These are phyloP conservation scores for Alauda arvensis DNA, from an alignment of 2,797 vertebrate species.

Conservation along the genomic window DNA sequence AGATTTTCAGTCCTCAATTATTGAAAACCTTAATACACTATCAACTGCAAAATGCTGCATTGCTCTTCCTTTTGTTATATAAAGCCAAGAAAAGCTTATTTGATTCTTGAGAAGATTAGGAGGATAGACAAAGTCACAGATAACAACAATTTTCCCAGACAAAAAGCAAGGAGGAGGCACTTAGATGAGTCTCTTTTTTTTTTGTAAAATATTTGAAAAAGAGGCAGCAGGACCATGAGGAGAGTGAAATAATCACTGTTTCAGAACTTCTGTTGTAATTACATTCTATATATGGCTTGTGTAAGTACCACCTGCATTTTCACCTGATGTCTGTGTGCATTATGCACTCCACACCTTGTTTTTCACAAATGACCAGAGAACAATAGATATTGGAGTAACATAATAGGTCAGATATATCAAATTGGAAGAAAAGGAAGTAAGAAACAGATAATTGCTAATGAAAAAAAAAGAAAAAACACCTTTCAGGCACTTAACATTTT, in stretches of 20 bases:
- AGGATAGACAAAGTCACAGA: neutral
- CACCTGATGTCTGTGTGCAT: neutral
- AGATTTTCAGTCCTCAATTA: neutral
- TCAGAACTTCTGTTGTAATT: neutral
- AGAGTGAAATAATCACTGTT: neutral
- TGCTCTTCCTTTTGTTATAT: neutral
- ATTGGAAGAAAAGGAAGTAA: neutral
- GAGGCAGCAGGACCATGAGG: neutral
- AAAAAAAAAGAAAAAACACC: neutral
- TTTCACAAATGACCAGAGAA: neutral
- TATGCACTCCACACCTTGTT: neutral
- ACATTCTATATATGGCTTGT: neutral
- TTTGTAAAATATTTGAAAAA: neutral
- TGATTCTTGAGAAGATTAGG: neutral
- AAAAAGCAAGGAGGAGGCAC: neutral
- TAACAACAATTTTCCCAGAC: neutral
- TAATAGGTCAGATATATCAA: neutral
- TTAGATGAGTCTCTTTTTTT: neutral
- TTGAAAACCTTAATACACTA: neutral
- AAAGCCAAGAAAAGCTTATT: neutral
- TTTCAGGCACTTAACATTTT: neutral
- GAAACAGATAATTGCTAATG: neutral
- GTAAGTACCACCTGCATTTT: accelerated
- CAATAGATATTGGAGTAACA: neutral
- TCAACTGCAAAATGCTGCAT: neutral